Evolutionary conservation across 1,140 invertebrate genomes (phyloP).

Genomic region (Lysiphlebus fabarum): DNA sequence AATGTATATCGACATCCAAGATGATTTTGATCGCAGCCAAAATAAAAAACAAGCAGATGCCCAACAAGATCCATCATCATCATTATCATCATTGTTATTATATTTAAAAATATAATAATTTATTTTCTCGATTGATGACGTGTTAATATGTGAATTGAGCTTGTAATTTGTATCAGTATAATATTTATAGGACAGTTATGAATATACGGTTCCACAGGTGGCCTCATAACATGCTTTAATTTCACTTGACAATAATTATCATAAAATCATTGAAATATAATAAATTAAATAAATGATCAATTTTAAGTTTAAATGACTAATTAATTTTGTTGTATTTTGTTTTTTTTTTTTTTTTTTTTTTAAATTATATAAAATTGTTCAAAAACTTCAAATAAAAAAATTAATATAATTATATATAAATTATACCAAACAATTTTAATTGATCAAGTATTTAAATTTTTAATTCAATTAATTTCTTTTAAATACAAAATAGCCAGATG

Average conservation of each 20-base stretch:
- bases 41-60: conserved; percentile 8
- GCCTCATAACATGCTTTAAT: conserved; percentile 11
- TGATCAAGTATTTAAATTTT: background rate
- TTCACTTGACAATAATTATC: background rate
- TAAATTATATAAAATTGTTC: too few relatives aligned
- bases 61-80: background rate
- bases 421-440: too few relatives aligned
- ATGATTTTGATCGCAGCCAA: background rate
- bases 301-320: too few relatives aligned
- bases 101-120: too few relatives aligned
- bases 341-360: too few relatives aligned
- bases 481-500: too few relatives aligned
- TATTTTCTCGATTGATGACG: background rate
- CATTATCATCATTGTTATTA: too few relatives aligned
- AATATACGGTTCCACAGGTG: conserved; percentile 6
- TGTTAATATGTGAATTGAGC: background rate
- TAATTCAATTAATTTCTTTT: too few relatives aligned
- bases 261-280: too few relatives aligned
- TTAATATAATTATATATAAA: background rate
- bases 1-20: conserved; percentile 1
- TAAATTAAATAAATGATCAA: too few relatives aligned
- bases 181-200: conserved; percentile 11
- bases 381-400: too few relatives aligned
- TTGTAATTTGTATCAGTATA: conserved; percentile 4
- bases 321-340: background rate